Evolutionary conservation across 2,113 vertebrate genomes (phyloP).

Genomic region (Paraplagusia blochii): DNA sequence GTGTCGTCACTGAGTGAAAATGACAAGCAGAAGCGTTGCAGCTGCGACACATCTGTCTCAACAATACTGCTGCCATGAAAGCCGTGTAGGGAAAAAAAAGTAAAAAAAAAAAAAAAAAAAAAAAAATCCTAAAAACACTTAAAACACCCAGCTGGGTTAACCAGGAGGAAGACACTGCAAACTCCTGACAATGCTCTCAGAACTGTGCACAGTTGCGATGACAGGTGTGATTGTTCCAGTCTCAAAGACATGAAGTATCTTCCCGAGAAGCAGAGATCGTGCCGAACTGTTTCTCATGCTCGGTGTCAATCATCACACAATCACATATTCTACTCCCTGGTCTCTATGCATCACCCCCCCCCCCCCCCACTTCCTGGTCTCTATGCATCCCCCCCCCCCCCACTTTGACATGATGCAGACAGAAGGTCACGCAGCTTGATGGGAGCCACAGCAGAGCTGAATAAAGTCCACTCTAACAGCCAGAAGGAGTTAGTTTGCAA

Average conservation of each 20-base stretch:
- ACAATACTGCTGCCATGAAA: background rate
- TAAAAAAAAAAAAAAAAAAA: constrained; percentile 21
- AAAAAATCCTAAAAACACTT: constrained; percentile 3
- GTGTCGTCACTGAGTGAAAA: constrained; percentile 18
- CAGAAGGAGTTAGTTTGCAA: background rate
- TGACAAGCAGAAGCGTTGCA: constrained; percentile 13
- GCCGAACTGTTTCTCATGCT: constrained; percentile 17
- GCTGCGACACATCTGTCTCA: constrained; percentile 30
- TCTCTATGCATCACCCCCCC: constrained; percentile 28
- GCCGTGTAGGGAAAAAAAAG: constrained; percentile 28
- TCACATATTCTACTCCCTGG: constrained; percentile 16
- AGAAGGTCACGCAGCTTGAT: constrained; percentile 42
- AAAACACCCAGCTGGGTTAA: constrained; percentile 22
- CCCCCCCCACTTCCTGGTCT: constrained; percentile 19
- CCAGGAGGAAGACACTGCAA: constrained; percentile 34
- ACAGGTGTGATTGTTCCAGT: constrained; percentile 9
- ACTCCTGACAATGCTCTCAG: constrained; percentile 35
- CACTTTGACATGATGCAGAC: constrained; percentile 15
- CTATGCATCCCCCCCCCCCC: constrained; percentile 23
- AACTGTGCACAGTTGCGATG: constrained; percentile 29
- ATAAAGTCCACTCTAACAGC: constrained; percentile 9
- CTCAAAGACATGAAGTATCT: constrained; percentile 1
- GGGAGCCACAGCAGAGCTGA: constrained; percentile 28
- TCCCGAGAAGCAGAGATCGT: constrained; percentile 18
- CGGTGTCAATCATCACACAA: constrained; percentile 27